These are phyloP conservation scores for Hydrolagus colliei DNA, from an alignment of 2,797 vertebrate genomes.

Conservation along the genomic window DNA sequence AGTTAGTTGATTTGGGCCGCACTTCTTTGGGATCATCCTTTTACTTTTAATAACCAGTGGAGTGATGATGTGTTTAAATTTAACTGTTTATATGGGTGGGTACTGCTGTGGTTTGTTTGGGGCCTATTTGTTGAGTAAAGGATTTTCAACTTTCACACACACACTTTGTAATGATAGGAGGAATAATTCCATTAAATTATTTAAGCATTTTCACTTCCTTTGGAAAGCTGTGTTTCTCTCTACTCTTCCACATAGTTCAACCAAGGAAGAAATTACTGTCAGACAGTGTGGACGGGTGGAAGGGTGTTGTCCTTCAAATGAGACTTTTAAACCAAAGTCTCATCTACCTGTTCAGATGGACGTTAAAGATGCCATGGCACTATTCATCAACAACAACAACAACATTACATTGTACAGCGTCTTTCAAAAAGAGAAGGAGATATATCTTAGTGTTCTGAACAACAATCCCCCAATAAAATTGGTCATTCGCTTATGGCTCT, in stretches of 20 bases:
- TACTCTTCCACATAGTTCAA: no score
- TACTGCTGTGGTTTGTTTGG: not conserved
- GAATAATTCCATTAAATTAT: no score
- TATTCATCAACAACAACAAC: not conserved
- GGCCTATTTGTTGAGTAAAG: not conserved
- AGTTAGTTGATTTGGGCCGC: no score
- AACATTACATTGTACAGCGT: no score
- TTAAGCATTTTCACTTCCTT: no score
- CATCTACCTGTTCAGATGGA: not conserved
- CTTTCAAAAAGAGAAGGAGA: not conserved
- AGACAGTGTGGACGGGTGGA: no score
- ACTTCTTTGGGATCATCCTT: constrained; percentile 17
- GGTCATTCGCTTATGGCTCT: not conserved
- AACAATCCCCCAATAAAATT: not conserved
- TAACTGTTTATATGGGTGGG: constrained; percentile 8
- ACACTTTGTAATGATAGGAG: no score
- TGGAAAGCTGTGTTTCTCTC: no score
- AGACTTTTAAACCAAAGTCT: not conserved
- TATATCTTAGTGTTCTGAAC: not conserved
- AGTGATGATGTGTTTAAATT: constrained; percentile 20
- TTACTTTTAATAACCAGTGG: not conserved
- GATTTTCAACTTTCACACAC: not conserved
- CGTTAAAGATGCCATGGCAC: not conserved
- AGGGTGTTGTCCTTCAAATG: not conserved
- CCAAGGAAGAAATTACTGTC: no score